Conservation (phyloP, 2,797 vertebrate genomes). For the Pyrocephalus nanus region DNA sequence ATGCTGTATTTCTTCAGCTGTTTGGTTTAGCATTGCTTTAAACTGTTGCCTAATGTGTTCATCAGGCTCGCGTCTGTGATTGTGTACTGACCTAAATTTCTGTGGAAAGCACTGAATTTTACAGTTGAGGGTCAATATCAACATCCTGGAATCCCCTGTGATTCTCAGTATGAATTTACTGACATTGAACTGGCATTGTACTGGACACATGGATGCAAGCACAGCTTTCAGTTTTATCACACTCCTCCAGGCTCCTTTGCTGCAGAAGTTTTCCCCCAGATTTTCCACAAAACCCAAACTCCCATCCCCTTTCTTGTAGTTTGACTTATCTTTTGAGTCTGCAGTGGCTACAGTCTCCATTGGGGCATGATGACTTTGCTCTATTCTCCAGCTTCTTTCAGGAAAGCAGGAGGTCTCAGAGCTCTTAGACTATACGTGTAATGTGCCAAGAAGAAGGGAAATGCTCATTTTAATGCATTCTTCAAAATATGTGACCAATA, state of each 20-base stretch:
- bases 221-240: background rate
- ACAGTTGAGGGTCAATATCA: background rate
- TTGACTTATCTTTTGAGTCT: background rate
- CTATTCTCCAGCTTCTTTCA: background rate
- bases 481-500: background rate
- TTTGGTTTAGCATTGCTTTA: background rate
- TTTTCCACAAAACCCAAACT: background rate
- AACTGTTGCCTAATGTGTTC: background rate
- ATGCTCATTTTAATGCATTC: background rate
- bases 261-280: background rate
- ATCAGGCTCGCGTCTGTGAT: background rate
- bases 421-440: background rate
- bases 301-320: background rate
- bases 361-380: background rate
- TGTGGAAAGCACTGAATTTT: background rate
- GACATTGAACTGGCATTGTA: background rate
- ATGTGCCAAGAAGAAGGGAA: background rate
- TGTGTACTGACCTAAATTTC: background rate
- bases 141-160: background rate
- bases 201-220: background rate
- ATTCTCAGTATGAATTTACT: background rate
- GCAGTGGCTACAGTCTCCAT: accelerated
- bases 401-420: background rate
- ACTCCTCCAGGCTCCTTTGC: background rate
- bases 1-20: background rate